phyloP scores from a whole-genome alignment of 1,140 invertebrate species.

The Drosophila leontia region DNA sequence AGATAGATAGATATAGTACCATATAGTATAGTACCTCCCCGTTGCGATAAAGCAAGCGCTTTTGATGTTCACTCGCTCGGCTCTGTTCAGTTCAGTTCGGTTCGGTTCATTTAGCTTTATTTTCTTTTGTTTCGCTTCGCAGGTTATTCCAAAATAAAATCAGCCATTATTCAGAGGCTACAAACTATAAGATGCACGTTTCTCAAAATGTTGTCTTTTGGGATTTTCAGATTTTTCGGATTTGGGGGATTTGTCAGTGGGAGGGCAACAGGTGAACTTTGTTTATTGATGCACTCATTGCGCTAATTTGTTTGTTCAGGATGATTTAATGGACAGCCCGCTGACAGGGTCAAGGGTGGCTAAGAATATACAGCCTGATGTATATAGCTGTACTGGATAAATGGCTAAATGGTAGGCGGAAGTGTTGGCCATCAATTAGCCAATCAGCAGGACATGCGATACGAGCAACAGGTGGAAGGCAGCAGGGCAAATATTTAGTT shows the following conservation, averaged over 20 bases:
- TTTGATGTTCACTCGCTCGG: constrained; percentile 50
- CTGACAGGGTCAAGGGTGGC: constrained; percentile 39
- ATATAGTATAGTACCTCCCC: constrained; percentile 8
- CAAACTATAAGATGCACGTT: constrained; percentile 22
- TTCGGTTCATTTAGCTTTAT: constrained; percentile 57
- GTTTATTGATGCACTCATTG: constrained; percentile 54
- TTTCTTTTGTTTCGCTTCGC: constrained; percentile 43
- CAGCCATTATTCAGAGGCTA: constrained; percentile 51
- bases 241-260: not conserved
- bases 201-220: constrained; percentile 25
- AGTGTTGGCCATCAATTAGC: constrained; percentile 33
- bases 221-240: too few species aligned
- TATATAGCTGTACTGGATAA: not conserved
- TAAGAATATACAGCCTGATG: not conserved
- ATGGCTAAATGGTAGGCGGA: constrained; percentile 14
- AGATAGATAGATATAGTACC: constrained; percentile 46
- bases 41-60: constrained; percentile 51
- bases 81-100: constrained; percentile 33
- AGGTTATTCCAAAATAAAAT: constrained; percentile 50
- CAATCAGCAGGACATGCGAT: constrained; percentile 35
- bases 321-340: constrained; percentile 48
- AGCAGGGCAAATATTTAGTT: constrained; percentile 22
- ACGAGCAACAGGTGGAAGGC: constrained; percentile 33
- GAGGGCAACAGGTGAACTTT: constrained; percentile 60
- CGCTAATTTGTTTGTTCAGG: constrained; percentile 46